A percentile compares a stretch with the other conserved stretches of the same genome.
phyloP scores from a whole-genome alignment of 2,888 invertebrate species.

The Microplitis manilae region DNA sequence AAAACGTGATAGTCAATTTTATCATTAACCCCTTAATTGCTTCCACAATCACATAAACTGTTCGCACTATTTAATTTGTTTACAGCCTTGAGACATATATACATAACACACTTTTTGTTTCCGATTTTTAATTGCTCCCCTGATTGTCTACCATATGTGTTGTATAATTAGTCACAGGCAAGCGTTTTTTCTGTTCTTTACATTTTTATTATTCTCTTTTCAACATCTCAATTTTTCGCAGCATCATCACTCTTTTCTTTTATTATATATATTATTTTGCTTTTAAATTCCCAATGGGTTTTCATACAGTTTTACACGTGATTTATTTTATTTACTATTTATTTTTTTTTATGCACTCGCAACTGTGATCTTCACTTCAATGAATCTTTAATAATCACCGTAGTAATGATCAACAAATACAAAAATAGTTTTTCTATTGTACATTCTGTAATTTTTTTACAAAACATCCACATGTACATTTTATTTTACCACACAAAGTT shows the following conservation, averaged over 20 bases:
- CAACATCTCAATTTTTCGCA: slow-evolving; percentile 20
- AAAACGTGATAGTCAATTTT: neutral
- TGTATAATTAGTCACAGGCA: slow-evolving; percentile 57
- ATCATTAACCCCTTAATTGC: slow-evolving; percentile 3
- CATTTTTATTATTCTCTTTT: slow-evolving; percentile 27
- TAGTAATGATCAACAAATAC: neutral
- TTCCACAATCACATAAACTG: neutral
- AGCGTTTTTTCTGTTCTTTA: slow-evolving; percentile 45
- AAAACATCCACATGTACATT: neutral
- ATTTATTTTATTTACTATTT: slow-evolving; percentile 13
- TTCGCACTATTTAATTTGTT: slow-evolving; percentile 14
- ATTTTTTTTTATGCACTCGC: neutral
- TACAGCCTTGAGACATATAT: slow-evolving; percentile 30
- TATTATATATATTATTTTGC: slow-evolving; percentile 12
- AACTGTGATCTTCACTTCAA: neutral
- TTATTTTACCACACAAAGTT: neutral
- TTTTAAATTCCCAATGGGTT: slow-evolving; percentile 5
- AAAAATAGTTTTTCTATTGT: neutral
- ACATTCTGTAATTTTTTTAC: neutral
- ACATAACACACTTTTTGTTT: slow-evolving; percentile 39
- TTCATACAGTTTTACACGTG: slow-evolving; percentile 2
- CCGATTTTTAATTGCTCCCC: slow-evolving; percentile 54
- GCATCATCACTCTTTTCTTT: slow-evolving; percentile 10
- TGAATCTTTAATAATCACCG: neutral
- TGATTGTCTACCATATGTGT: slow-evolving; percentile 59